Percentiles rank a stretch among this genome's conserved stretches.
These are phyloP conservation scores for Cosmia trapezina DNA, from an alignment of 2,888 invertebrate species.

Conservation along the genomic window DNA sequence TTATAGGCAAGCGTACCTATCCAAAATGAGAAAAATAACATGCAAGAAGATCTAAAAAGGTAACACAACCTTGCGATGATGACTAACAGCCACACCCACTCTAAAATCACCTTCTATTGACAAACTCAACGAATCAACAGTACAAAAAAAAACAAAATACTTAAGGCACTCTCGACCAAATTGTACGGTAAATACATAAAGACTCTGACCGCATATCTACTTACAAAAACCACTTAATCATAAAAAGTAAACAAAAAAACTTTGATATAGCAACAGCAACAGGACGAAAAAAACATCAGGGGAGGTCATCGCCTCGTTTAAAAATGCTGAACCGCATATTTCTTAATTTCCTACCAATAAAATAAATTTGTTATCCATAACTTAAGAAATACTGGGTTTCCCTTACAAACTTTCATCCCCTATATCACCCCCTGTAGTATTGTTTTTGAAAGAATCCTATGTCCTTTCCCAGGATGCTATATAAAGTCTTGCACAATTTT, in stretches of 20 bases:
- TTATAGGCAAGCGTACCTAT: too few relatives aligned
- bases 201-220: conserved; percentile 26
- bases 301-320: conserved; percentile 48
- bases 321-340: too few relatives aligned
- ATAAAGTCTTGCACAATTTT: too few relatives aligned
- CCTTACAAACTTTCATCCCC: too few relatives aligned
- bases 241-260: conserved; percentile 33
- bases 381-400: too few relatives aligned
- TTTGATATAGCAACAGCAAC: conserved; percentile 49
- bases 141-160: conserved; percentile 12
- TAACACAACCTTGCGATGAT: conserved; percentile 7
- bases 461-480: too few relatives aligned
- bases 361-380: too few relatives aligned
- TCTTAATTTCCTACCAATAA: too few relatives aligned
- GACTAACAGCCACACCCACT: conserved; percentile 39
- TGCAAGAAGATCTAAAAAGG: background rate
- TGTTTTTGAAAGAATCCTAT: too few relatives aligned
- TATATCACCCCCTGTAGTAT: too few relatives aligned
- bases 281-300: conserved; percentile 29
- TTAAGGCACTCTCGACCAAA: background rate
- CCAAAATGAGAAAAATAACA: background rate
- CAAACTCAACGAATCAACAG: conserved; percentile 4
- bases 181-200: conserved; percentile 33
- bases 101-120: conserved; percentile 10
- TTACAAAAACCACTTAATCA: conserved; percentile 20